Evolutionary conservation across 2,797 vertebrate genomes (phyloP), one percentile per base, ranked within the genome.

Genomic region (Epinephelus malabaricus): DNA sequence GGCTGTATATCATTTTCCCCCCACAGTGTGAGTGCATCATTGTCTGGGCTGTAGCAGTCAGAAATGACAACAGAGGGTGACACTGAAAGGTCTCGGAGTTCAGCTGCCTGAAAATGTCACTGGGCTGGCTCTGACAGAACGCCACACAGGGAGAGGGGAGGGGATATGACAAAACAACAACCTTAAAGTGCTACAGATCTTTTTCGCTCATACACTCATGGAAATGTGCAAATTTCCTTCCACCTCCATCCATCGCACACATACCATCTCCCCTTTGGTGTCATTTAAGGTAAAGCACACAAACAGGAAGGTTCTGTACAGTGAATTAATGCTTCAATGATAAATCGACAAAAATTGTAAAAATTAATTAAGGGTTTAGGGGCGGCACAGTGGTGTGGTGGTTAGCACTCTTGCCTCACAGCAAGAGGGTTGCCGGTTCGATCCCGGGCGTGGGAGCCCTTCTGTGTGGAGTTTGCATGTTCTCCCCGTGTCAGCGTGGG

Each of bases 61-160:
- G 83, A 89, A 88, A 89, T 92, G 93, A 92, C 93, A 94, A 92
- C 89, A 89, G 79, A 89, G 85, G 89, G 88, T 90, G 91, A 93
- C 93, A 91, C 83, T 76, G 77, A 90, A 89, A 92, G 92, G 92
- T 91, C 90, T 69, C 63, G 0, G 76, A 88, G 92, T 93, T 94
- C 92, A 92, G 92, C 89, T 83, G 87, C 85, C 83, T 87, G 87
- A 81, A 91, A 93, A 92, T 91, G 91, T 93, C 90, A 94, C 73
- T 47, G 46, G 82, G 72, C 61, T 73, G 79, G 18, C 79, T 88
- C 78, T 86, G 91, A 92, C 87, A 92, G 89, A 87, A 89, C 4
- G 77, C 63, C 85, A 86, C 79, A 78, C 67, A 55, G 54, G 56
- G 72, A 77, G 79, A 65, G 46, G 51, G 69, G 68, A 69, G 50